Conservation (phyloP, 2,797 vertebrate genomes). For the Gambusia yucatana region DNA sequence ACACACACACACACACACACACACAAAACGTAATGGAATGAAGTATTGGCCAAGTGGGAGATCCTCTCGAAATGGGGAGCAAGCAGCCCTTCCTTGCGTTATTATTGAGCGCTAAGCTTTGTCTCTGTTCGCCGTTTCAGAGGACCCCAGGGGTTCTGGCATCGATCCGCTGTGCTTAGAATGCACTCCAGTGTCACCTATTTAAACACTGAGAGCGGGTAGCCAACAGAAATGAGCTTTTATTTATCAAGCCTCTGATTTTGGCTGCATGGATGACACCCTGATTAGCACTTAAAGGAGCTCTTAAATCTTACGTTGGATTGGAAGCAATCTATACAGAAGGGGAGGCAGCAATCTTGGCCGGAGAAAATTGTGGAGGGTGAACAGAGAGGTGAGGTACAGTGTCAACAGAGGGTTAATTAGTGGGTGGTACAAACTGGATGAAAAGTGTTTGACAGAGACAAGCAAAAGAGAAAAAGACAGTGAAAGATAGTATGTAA, state of each 20-base stretch:
- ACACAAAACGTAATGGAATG: slow-evolving; percentile 39
- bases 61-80: slow-evolving; percentile 67
- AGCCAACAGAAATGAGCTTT: slow-evolving; percentile 74
- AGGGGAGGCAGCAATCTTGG: slow-evolving; percentile 41
- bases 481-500: slow-evolving; percentile 20
- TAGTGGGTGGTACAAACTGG: slow-evolving; percentile 50
- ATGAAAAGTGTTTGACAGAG: slow-evolving; percentile 40
- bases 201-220: slow-evolving; percentile 71
- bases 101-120: slow-evolving; percentile 79
- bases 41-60: slow-evolving; percentile 59
- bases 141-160: slow-evolving; percentile 77
- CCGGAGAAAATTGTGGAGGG: slow-evolving; percentile 48
- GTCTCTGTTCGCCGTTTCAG: slow-evolving; percentile 76
- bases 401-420: slow-evolving; percentile 66
- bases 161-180: slow-evolving; percentile 78
- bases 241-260: slow-evolving; percentile 80
- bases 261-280: slow-evolving; percentile 78
- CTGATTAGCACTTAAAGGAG: slow-evolving; percentile 81
- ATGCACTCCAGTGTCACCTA: slow-evolving; percentile 80
- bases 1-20: not conserved
- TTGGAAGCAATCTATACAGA: slow-evolving; percentile 59
- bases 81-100: slow-evolving; percentile 68
- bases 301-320: slow-evolving; percentile 73
- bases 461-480: slow-evolving; percentile 29
- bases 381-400: slow-evolving; percentile 60